These are phyloP conservation scores for Labrus mixtus DNA, from an alignment of 2,113 vertebrate genomes.

Conservation along the genomic window DNA sequence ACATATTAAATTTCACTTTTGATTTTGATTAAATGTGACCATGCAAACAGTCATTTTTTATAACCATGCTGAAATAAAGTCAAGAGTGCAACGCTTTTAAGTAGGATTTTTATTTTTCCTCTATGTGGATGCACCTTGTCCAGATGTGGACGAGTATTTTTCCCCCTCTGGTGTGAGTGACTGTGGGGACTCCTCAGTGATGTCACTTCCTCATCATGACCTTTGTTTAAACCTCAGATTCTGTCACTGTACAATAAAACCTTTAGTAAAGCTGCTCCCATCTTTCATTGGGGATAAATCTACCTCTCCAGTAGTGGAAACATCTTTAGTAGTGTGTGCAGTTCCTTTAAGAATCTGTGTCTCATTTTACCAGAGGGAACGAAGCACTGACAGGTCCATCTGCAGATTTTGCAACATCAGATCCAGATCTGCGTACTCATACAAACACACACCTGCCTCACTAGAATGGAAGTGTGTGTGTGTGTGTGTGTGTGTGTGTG, in stretches of 20 bases:
- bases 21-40: no score
- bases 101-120: no score
- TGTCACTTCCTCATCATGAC: neutral
- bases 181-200: neutral
- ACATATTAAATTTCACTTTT: no score
- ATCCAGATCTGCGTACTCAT: constrained; percentile 37
- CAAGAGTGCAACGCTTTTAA: no score
- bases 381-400: constrained; percentile 24
- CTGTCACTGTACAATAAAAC: neutral
- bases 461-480: neutral
- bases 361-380: constrained; percentile 9
- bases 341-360: constrained; percentile 1
- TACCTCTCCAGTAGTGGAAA: constrained; percentile 19
- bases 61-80: no score
- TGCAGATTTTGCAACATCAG: constrained; percentile 44
- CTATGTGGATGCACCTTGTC: no score
- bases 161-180: no score
- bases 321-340: neutral
- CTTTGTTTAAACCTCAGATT: neutral
- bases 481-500: neutral
- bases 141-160: no score
- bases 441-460: constrained; percentile 13
- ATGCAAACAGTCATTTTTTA: no score
- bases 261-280: neutral
- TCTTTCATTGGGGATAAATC: neutral